These are phyloP conservation scores for Pholis gunnellus DNA, from an alignment of 2,113 vertebrate species.

Conservation along the genomic window DNA sequence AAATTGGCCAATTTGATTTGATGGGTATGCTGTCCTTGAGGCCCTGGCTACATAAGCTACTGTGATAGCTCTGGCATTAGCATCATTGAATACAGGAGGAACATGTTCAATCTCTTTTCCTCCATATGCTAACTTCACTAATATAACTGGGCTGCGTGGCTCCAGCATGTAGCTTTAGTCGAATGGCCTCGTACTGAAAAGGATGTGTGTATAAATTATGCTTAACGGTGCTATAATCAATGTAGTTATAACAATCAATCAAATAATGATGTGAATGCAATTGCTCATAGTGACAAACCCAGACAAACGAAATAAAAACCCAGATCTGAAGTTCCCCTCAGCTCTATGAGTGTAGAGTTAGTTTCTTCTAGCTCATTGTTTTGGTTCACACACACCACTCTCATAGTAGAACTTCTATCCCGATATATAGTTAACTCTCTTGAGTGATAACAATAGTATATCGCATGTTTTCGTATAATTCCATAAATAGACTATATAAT, in stretches of 20 bases:
- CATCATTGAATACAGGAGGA: constrained; percentile 54
- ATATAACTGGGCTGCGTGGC: constrained; percentile 10
- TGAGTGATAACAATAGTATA: too few species aligned
- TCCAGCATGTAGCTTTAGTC: constrained; percentile 21
- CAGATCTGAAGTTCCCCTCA: not conserved
- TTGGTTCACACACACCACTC: too few species aligned
- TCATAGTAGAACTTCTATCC: not conserved
- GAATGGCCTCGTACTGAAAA: constrained; percentile 1
- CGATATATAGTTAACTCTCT: not conserved
- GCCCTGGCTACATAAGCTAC: constrained; percentile 66
- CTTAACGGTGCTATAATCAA: constrained; percentile 3
- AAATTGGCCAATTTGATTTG: constrained; percentile 78
- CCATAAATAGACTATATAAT: too few species aligned
- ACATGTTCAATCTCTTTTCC: constrained; percentile 44
- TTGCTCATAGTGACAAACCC: not conserved
- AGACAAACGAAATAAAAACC: not conserved
- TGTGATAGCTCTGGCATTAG: constrained; percentile 62
- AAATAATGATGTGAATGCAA: not conserved
- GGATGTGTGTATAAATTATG: not conserved
- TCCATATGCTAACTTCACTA: constrained; percentile 54
- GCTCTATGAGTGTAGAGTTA: not conserved
- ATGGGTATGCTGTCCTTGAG: constrained; percentile 76
- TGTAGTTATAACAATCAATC: not conserved
- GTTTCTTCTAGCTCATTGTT: not conserved
- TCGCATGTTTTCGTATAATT: too few species aligned